Base-by-base conservation (phyloP, 2,888 invertebrate genomes). In the Leistus spinibarbis region DNA sequence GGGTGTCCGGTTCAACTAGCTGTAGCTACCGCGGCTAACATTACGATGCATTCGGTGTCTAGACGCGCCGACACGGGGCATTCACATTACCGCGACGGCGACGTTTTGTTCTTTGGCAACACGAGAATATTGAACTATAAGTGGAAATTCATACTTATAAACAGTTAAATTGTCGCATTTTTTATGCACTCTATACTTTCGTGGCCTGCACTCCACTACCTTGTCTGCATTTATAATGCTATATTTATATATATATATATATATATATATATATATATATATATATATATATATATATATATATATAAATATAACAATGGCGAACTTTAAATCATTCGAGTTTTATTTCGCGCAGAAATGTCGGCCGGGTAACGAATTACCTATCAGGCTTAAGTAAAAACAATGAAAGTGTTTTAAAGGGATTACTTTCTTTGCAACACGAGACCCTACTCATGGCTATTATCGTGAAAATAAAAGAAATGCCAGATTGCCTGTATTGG, bases 331-430 rank as follows among this genome's bases (percentile, higher is more conserved):
- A 4, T 24, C 24, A 24, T 24, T 40, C 40, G 7, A 40, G 40
- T 40, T 40, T 40, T 40, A 40, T 40, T 40, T 40, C 13, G 27
- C 64, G 23, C 3, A 20, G 24, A 64, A 64, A 64, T 64, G 16
- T 23, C 64, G 9, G 23, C 24, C 24, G 64, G 64, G 1, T 23
- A 64, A 64, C 23, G 64, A 64, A 64, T 64, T 64, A 64, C 64
- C 57, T 64, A 23, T 23, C 27, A 64, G 10, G 64, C 20, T 64
- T 64, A 64, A 64, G 23, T 64, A 23, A 64, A 64, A 64, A 64
- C 64, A 64, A 64, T 64, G 64, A 23, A 64, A 64, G 64, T 64
- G 64, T 64, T 64, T 27, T 64, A 64, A 64, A 20, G 64, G 23
- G 64, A 64, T 64, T 64, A 64, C 64, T 23, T 64, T 64, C 23